Base-by-base conservation (phyloP, 2,888 invertebrate genomes). In the Coelogynopora nodosa region DNA sequence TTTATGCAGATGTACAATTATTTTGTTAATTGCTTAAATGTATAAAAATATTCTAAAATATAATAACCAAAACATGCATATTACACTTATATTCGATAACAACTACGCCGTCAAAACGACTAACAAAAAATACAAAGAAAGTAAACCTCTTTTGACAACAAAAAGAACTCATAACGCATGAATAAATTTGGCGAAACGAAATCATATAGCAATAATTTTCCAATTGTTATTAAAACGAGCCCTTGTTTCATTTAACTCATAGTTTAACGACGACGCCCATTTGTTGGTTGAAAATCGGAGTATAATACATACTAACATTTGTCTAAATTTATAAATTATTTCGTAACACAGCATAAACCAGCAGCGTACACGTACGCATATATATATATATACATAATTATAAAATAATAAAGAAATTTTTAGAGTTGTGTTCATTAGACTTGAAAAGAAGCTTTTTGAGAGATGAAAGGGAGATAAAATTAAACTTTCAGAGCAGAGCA, bases 371-470 rank as follows among this genome's bases (percentile, higher is more conserved):
- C 23, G 74, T 74, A 74, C 23, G 23, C 5, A 74, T 74, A 13
- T 74, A 26, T 23, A 2, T 26, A 74, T 74, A 2, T 23, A 26
- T 26, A 74, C 23, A 74, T 5, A n/a, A 23, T 5, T 13, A 74
- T 13, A 74, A 13, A 5, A 13, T 74, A 74, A 13, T 74, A 13
- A 5, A 74, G 74, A 74, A 74, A 5, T 74, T 5, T 74, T 74
- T 74, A 13, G 23, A 74, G 74, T 74, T 74, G 18, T 74, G 74
- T 26, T 74, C 74, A 74, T 13, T 23, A 5, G 74, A 74, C 74
- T 74, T 74, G 74, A 74, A 74, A 74, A 74, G 74, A 74, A 74
- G 5, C 2, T 74, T 74, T 74, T 74, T 74, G 2, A 74, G 74
- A 74, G 74, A 74, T 74, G 74, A 74, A 74, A 74, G 74, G 74